A percentile compares a stretch with the other conserved stretches of the same genome.
Evolutionary conservation across 1,140 invertebrate genomes (phyloP).

Genomic region (Harlomillsia oculata): DNA sequence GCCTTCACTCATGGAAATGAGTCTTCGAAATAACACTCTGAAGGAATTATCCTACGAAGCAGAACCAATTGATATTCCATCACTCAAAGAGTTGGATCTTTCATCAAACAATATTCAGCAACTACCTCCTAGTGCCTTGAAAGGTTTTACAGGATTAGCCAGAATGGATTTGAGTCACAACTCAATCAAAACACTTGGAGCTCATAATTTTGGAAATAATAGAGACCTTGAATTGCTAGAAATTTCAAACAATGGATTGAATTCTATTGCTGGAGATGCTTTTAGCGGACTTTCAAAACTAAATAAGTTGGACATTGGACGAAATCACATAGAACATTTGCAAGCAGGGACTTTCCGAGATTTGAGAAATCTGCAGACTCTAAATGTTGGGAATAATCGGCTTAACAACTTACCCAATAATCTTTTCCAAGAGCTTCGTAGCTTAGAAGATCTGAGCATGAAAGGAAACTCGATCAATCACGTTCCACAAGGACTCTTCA

Average conservation of each 20-base stretch:
- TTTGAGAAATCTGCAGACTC: slow-evolving; percentile 50
- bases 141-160: slow-evolving; percentile 61
- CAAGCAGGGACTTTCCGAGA: slow-evolving; percentile 57
- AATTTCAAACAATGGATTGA: slow-evolving; percentile 62
- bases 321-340: slow-evolving; percentile 63
- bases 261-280: slow-evolving; percentile 54
- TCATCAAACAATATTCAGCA: slow-evolving; percentile 62
- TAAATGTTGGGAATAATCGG: slow-evolving; percentile 69
- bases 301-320: slow-evolving; percentile 58
- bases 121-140: slow-evolving; percentile 58
- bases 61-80: slow-evolving; percentile 35
- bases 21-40: slow-evolving; percentile 46
- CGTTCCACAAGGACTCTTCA: slow-evolving; percentile 37
- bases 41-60: slow-evolving; percentile 18
- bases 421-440: slow-evolving; percentile 33
- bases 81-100: slow-evolving; percentile 58
- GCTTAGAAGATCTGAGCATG: slow-evolving; percentile 37
- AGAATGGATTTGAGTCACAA: slow-evolving; percentile 71
- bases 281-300: slow-evolving; percentile 54
- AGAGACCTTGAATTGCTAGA: slow-evolving; percentile 65
- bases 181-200: slow-evolving; percentile 56
- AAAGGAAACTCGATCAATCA: slow-evolving; percentile 37
- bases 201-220: slow-evolving; percentile 59
- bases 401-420: slow-evolving; percentile 41
- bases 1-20: slow-evolving; percentile 67